These are phyloP conservation scores for Heliconius sara DNA, from an alignment of 2,888 invertebrate species.

Conservation along the genomic window DNA sequence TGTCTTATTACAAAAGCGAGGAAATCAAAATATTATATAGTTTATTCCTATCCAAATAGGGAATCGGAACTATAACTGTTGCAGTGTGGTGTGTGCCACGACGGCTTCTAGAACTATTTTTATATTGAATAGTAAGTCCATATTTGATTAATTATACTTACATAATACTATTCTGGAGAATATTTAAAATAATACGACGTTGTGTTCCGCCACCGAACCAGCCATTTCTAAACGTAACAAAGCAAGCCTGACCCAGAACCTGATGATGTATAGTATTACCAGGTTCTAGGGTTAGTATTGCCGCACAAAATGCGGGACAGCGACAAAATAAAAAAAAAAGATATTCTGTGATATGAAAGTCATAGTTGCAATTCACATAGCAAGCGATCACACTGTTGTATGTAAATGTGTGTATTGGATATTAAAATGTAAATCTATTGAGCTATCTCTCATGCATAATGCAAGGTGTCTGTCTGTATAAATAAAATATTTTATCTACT, in stretches of 20 bases:
- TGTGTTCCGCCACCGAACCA: neutral
- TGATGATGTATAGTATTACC: neutral
- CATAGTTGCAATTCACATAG: slow-evolving; percentile 14
- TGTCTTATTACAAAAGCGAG: neutral
- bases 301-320: neutral
- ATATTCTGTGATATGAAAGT: neutral
- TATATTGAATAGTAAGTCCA: too few species aligned
- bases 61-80: neutral
- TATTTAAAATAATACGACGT: neutral
- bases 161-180: neutral
- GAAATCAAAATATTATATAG: neutral
- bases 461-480: neutral
- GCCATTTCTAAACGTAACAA: neutral
- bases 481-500: neutral
- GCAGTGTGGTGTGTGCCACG: too few species aligned
- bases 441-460: slow-evolving; percentile 28
- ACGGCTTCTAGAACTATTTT: too few species aligned
- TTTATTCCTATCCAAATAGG: neutral
- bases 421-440: slow-evolving; percentile 27
- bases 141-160: too few species aligned
- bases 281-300: neutral
- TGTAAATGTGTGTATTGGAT: slow-evolving; percentile 18
- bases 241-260: neutral
- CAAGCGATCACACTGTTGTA: slow-evolving; percentile 20
- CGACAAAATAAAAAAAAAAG: neutral